phyloP scores from a whole-genome alignment of 2,888 invertebrate genomes.

The Dendrolimus pini region DNA sequence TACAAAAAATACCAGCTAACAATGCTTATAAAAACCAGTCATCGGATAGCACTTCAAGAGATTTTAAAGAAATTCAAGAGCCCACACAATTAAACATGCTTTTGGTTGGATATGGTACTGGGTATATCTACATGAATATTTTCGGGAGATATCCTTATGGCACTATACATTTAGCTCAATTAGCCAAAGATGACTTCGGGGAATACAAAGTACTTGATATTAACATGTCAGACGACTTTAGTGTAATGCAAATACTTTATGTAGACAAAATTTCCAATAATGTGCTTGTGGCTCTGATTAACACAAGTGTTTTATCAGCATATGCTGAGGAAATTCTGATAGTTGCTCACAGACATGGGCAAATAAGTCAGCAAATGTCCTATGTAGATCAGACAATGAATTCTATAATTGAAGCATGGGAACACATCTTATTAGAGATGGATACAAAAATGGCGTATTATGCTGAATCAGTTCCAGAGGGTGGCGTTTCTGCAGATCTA shows the following conservation, averaged over 20 bases:
- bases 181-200: slow-evolving; percentile 74
- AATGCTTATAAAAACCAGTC: slow-evolving; percentile 70
- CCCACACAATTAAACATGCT: slow-evolving; percentile 83
- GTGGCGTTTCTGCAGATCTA: slow-evolving; percentile 93
- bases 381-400: slow-evolving; percentile 85
- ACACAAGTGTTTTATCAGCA: slow-evolving; percentile 79
- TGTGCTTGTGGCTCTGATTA: slow-evolving; percentile 65
- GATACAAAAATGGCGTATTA: slow-evolving; percentile 94
- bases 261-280: slow-evolving; percentile 66
- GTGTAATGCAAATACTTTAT: slow-evolving; percentile 80
- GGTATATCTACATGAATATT: slow-evolving; percentile 84
- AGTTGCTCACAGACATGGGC: slow-evolving; percentile 85
- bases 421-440: slow-evolving; percentile 94
- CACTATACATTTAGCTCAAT: slow-evolving; percentile 76
- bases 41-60: slow-evolving; percentile 73
- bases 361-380: slow-evolving; percentile 82
- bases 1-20: slow-evolving; percentile 75
- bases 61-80: slow-evolving; percentile 77
- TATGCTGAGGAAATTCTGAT: slow-evolving; percentile 82
- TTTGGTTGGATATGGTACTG: slow-evolving; percentile 86
- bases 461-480: slow-evolving; percentile 86
- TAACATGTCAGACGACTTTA: slow-evolving; percentile 82
- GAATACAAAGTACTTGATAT: slow-evolving; percentile 79
- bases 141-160: slow-evolving; percentile 92
- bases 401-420: slow-evolving; percentile 94